Conservation (phyloP, 2,797 vertebrate species). For the Hippopotamyrus pictus region DNA sequence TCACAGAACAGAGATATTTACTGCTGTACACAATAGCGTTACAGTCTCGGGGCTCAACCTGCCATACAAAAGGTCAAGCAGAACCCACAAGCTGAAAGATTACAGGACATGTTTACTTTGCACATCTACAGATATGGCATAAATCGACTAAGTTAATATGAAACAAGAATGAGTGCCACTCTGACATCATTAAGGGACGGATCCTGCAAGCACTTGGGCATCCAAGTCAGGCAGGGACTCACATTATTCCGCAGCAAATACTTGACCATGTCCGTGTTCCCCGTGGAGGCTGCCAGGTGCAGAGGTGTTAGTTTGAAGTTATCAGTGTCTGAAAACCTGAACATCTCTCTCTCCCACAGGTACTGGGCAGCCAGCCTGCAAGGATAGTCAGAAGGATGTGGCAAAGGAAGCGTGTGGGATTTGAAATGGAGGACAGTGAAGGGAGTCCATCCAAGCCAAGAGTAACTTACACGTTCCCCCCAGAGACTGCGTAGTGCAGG, state of each 20-base stretch:
- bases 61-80: background rate
- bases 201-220: background rate
- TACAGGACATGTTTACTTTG: background rate
- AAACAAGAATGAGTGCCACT: background rate
- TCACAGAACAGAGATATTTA: background rate
- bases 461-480: constrained; percentile 65
- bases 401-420: background rate
- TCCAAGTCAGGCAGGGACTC: constrained; percentile 16
- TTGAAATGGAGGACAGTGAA: background rate
- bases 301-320: constrained; percentile 60
- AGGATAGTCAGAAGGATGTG: background rate
- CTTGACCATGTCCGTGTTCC: constrained; percentile 62
- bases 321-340: constrained; percentile 67
- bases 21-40: background rate
- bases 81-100: background rate
- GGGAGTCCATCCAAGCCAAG: background rate
- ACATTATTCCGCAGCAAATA: constrained; percentile 66
- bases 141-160: background rate
- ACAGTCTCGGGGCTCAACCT: background rate
- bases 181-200: background rate
- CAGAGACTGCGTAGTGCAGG: constrained; percentile 67
- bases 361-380: constrained; percentile 64
- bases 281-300: constrained; percentile 66
- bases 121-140: background rate
- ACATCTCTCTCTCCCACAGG: constrained; percentile 67